Conservation (phyloP, 2,888 invertebrate genomes). For the Hypselothyrea guttata region DNA sequence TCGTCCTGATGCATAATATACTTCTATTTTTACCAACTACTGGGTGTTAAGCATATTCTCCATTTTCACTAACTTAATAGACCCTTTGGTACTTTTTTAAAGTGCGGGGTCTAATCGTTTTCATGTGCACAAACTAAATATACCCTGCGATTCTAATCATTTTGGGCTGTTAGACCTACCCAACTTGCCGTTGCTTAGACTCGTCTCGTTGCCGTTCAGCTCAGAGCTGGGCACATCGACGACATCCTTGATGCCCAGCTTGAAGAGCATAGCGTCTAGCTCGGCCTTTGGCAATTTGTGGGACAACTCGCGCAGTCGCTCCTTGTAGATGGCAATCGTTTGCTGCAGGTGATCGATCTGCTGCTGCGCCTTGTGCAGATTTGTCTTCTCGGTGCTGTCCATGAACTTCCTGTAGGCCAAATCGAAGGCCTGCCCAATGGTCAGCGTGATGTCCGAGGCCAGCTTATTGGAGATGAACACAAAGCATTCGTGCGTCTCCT, state of each 20-base stretch:
- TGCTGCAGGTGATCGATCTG: constrained; percentile 93
- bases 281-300: constrained; percentile 81
- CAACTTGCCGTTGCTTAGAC: constrained; percentile 66
- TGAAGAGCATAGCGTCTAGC: constrained; percentile 83
- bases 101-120: no score
- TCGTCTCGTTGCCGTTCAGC: constrained; percentile 52
- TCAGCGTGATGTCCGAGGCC: constrained; percentile 98
- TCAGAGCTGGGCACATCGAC: constrained; percentile 78
- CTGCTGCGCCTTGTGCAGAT: constrained; percentile 93
- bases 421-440: constrained; percentile 99
- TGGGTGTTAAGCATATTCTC: no score
- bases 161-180: constrained; percentile 49
- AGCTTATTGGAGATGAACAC: constrained; percentile 98
- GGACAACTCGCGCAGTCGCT: constrained; percentile 88
- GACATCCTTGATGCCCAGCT: constrained; percentile 84
- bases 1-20: no score
- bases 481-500: constrained; percentile 96
- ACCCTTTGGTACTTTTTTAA: no score
- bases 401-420: constrained; percentile 97
- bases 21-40: no score
- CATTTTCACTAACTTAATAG: no score
- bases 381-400: constrained; percentile 95
- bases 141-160: no score
- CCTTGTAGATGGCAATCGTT: constrained; percentile 92
- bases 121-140: no score